Conservation (phyloP, 2,797 vertebrate genomes). For the Chelonia mydas region DNA sequence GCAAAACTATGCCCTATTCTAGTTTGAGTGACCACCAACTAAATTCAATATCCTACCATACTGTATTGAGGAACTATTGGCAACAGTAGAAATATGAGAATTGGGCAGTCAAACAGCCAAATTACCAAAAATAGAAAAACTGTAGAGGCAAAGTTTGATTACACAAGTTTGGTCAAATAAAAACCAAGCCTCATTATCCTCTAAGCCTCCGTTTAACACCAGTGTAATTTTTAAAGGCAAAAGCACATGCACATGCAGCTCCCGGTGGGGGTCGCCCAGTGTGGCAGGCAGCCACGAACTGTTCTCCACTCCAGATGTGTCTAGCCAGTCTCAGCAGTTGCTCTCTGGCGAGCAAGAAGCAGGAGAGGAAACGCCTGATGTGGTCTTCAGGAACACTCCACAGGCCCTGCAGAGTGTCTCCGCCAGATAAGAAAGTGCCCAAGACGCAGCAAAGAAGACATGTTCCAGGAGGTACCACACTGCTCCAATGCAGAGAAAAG, state of each 20-base stretch:
- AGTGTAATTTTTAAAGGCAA: fast-evolving
- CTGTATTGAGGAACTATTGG: background rate
- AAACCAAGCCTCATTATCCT: background rate
- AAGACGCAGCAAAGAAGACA: too few species aligned
- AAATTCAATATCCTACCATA: fast-evolving
- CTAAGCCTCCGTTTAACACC: background rate
- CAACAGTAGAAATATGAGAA: background rate
- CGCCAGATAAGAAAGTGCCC: too few species aligned
- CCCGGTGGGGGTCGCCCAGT: too few species aligned
- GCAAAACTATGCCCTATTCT: fast-evolving
- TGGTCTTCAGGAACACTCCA: too few species aligned
- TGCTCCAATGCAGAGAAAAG: too few species aligned
- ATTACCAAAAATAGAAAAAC: background rate
- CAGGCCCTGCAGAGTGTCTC: too few species aligned
- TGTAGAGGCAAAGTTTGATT: fast-evolving
- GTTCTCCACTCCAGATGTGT: too few species aligned
- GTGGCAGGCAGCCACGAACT: too few species aligned
- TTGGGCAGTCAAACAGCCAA: background rate
- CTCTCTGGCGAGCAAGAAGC: too few species aligned
- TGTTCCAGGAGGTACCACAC: too few species aligned
- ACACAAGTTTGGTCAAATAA: background rate
- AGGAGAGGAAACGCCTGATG: too few species aligned
- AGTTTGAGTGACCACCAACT: fast-evolving
- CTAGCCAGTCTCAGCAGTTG: too few species aligned
- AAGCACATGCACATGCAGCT: background rate